phyloP scores from a whole-genome alignment of 2,797 vertebrate genomes.

The Chrysocyon brachyurus region DNA sequence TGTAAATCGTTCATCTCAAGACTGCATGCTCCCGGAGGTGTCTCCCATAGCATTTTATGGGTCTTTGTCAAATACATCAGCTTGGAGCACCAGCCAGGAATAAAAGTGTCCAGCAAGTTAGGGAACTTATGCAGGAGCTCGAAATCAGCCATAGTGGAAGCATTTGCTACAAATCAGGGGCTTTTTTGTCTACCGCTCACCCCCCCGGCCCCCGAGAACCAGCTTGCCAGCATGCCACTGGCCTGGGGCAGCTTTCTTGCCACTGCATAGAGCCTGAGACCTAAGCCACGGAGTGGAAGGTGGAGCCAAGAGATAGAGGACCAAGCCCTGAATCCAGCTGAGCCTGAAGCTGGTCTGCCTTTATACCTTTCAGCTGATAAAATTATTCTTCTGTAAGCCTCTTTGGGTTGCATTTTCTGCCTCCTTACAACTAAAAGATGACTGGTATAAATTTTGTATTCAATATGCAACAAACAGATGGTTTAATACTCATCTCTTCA shows the following conservation, averaged over 20 bases:
- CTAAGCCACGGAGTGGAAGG: neutral
- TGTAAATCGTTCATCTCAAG: neutral
- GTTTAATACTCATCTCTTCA: neutral
- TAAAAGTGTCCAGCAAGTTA: constrained; percentile 48
- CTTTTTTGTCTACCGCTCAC: neutral
- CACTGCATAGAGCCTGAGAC: neutral
- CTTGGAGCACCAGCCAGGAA: constrained; percentile 27
- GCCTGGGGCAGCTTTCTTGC: neutral
- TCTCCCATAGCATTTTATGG: neutral
- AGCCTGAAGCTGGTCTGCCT: neutral
- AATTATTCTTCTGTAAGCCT: neutral
- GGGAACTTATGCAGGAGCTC: neutral
- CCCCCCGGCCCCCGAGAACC: neutral
- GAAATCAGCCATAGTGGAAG: neutral
- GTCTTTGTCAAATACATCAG: constrained; percentile 58
- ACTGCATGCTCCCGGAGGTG: neutral
- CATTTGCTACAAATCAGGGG: neutral
- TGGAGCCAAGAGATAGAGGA: neutral
- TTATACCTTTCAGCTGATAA: neutral
- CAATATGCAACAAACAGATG: neutral
- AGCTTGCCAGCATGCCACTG: no score
- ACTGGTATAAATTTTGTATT: neutral
- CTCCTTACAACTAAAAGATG: neutral
- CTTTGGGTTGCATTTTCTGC: constrained; percentile 4
- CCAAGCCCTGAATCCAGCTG: neutral